Conservation (phyloP, 2,113 vertebrate species). For the Hiodon alosoides region DNA sequence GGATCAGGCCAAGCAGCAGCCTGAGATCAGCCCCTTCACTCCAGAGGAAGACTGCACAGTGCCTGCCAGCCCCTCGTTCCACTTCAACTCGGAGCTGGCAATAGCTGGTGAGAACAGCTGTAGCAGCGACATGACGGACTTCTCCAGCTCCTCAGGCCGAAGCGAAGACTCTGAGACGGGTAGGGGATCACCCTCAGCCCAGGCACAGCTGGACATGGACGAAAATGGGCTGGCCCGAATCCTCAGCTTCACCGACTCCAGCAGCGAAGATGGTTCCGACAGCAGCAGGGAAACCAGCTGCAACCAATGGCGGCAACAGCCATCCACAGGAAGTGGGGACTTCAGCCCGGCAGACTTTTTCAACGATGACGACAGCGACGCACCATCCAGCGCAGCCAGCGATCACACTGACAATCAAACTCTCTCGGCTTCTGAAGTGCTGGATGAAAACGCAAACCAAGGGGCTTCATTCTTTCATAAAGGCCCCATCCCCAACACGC, state of each 20-base stretch:
- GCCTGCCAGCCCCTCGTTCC: constrained; percentile 62
- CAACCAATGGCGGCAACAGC: constrained; percentile 52
- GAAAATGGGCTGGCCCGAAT: constrained; percentile 78
- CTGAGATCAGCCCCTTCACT: constrained; percentile 28
- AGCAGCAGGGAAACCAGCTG: constrained; percentile 35
- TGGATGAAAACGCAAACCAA: constrained; percentile 92
- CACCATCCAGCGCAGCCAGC: constrained; percentile 41
- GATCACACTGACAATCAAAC: constrained; percentile 55
- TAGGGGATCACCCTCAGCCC: constrained; percentile 46
- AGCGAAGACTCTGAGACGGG: constrained; percentile 67
- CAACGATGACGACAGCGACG: constrained; percentile 59
- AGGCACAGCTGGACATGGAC: constrained; percentile 62
- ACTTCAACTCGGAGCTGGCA: constrained; percentile 65
- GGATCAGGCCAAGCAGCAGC: constrained; percentile 50
- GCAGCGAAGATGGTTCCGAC: constrained; percentile 56
- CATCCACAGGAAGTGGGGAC: constrained; percentile 59
- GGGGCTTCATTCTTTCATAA: constrained; percentile 69
- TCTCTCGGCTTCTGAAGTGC: constrained; percentile 67
- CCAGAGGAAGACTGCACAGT: constrained; percentile 31
- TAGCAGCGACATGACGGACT: constrained; percentile 86
- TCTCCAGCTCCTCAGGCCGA: constrained; percentile 59
- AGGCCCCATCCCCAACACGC: constrained; percentile 60
- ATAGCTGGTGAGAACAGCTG: constrained; percentile 78
- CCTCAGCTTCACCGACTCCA: constrained; percentile 78
- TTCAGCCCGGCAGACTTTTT: constrained; percentile 76